phyloP scores from a whole-genome alignment of 2,888 invertebrate species.

The Conomelus anceps region DNA sequence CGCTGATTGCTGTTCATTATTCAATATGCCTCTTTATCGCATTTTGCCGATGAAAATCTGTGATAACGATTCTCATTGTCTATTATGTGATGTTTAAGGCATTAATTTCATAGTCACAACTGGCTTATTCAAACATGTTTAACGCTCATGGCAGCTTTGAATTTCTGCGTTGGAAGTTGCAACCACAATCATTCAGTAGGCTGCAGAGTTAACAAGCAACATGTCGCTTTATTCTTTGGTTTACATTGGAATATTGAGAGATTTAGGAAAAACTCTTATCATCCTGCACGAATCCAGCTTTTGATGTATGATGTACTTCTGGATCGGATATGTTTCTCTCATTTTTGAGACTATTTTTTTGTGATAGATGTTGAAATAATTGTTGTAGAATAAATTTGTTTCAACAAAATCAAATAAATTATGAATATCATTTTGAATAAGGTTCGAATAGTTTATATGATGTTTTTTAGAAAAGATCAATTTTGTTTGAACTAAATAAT shows the following conservation, averaged over 20 bases:
- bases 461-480: too few species aligned
- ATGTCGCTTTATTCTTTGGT: background rate
- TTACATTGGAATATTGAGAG: background rate
- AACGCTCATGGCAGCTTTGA: too few species aligned
- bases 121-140: background rate
- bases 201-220: background rate
- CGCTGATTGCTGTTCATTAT: background rate
- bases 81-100: background rate
- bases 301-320: too few species aligned
- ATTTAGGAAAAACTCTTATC: background rate
- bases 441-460: too few species aligned
- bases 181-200: background rate
- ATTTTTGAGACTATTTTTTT: too few species aligned
- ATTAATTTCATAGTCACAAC: background rate
- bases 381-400: too few species aligned
- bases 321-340: too few species aligned
- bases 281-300: too few species aligned
- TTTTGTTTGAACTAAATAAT: too few species aligned
- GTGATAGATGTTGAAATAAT: too few species aligned
- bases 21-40: background rate
- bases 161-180: background rate
- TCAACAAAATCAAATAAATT: too few species aligned
- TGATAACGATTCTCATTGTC: background rate
- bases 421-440: too few species aligned
- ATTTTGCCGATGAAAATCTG: background rate